Base-by-base conservation (phyloP, 2,797 vertebrate species). In the Zenarchopterus dispar region DNA sequence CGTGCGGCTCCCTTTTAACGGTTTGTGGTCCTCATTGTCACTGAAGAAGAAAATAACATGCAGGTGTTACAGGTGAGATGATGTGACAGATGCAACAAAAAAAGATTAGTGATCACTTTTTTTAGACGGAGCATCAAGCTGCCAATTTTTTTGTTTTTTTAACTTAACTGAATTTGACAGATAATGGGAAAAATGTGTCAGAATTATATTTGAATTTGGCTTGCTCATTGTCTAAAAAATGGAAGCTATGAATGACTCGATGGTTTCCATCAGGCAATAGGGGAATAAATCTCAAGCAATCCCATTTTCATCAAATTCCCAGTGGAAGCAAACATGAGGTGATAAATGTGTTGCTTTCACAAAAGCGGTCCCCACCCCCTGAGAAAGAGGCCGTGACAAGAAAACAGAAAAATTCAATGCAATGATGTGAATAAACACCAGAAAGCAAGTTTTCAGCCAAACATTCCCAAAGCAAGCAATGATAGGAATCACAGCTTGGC, bases 21-120 rank as follows among this genome's bases (percentile, higher is more conserved):
- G 97, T 92, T 98, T 99, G 89, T 97, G 96, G 91, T 99, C 97
- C 88, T 99, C 97, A 84, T 95, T 95, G 88, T 99, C 97, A 83
- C 97, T 99, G 93, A 79, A 74, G 87, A 90, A 92, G 89, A 93
- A 90, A 94, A 94, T 81, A 85, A 93, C 92, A 94, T 92, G 92
- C 93, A 89, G 85, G 90, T 81, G 88, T 94, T 93, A 91, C 88
- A 90, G 89, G 80, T 85, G 91, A 87, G 88, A 91, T 89, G 86
- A 57, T 55, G 84, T 78, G 86, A 87, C 44, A 84, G 80, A 87
- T 86, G 89, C 81, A 84, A 85, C 75, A 89, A 88, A 75, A 88
- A 75, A 72, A 84, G 65, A 78, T 86, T 80, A 87, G 82, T 83
- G 84, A 64, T 65, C 49, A 75, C 65, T 83, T 88, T 85, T 88